phyloP scores from a whole-genome alignment of 2,113 vertebrate genomes.

The Larimichthys polyactis region DNA sequence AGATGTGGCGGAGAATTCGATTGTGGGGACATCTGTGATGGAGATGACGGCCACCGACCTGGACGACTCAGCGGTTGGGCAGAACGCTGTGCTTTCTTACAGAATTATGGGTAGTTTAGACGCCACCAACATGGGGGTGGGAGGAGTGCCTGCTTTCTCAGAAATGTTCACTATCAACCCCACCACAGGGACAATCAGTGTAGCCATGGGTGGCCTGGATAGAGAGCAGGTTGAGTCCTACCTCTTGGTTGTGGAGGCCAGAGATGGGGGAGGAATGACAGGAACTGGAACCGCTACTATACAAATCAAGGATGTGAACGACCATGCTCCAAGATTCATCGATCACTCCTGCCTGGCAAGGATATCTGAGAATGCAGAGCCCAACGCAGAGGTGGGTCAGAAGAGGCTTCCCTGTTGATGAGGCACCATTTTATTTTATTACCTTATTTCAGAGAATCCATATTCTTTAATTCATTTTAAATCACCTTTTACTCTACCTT shows the following conservation, averaged over 20 bases:
- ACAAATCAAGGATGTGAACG: slow-evolving; percentile 87
- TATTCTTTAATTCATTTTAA: not conserved
- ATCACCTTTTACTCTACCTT: too few species aligned
- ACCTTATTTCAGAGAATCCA: not conserved
- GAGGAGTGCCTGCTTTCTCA: slow-evolving; percentile 65
- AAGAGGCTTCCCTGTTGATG: not conserved
- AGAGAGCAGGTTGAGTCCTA: slow-evolving; percentile 87
- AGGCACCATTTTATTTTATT: not conserved
- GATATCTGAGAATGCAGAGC: slow-evolving; percentile 85
- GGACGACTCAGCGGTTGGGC: slow-evolving; percentile 89
- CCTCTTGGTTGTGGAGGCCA: slow-evolving; percentile 88
- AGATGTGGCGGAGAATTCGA: slow-evolving; percentile 88
- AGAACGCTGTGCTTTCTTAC: slow-evolving; percentile 90
- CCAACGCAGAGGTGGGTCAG: slow-evolving; percentile 81
- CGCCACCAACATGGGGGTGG: slow-evolving; percentile 55
- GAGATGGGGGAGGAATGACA: slow-evolving; percentile 89
- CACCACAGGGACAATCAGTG: slow-evolving; percentile 85
- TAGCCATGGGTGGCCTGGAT: slow-evolving; percentile 84
- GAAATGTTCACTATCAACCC: slow-evolving; percentile 88
- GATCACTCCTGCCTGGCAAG: slow-evolving; percentile 81
- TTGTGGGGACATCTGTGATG: slow-evolving; percentile 86
- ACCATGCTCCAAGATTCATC: slow-evolving; percentile 87
- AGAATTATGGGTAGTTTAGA: slow-evolving; percentile 85
- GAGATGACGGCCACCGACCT: slow-evolving; percentile 90
- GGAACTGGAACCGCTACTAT: slow-evolving; percentile 90